phyloP scores from a whole-genome alignment of 2,888 invertebrate species.

The Sminthurinus aureus region DNA sequence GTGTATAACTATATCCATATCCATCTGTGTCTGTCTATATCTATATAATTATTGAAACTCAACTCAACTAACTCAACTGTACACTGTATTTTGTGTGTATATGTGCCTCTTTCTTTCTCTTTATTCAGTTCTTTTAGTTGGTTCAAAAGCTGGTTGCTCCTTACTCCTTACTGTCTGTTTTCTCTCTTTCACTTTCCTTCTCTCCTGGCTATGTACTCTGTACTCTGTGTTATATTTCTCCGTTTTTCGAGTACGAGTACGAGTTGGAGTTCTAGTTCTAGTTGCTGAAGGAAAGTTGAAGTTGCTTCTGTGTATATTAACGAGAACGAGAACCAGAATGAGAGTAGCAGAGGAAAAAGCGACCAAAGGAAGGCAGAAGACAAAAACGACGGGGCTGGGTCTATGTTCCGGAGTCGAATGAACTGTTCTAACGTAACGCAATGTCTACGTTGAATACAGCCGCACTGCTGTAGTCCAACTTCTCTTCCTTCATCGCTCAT shows the following conservation, averaged over 20 bases:
- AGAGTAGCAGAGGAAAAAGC: constrained; percentile 17
- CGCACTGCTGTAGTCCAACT: constrained; percentile 37
- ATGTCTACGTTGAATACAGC: constrained; percentile 38
- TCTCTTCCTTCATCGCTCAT: constrained; percentile 31
- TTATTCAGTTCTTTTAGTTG: not conserved
- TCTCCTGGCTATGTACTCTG: not conserved
- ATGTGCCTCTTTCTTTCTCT: not conserved
- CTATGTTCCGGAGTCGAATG: constrained; percentile 42
- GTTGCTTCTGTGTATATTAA: constrained; percentile 4
- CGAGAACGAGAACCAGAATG: constrained; percentile 6
- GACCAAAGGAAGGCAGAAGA: constrained; percentile 37
- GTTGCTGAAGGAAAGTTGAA: not conserved
- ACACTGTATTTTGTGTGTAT: not conserved
- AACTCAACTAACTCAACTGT: too few relatives aligned
- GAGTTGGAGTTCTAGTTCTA: not conserved
- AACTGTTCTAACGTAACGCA: constrained; percentile 30
- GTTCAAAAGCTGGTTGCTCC: not conserved
- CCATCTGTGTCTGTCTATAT: not conserved
- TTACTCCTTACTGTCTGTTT: not conserved
- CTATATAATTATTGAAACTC: not conserved
- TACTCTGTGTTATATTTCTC: not conserved
- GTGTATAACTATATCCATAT: not conserved
- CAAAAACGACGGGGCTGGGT: constrained; percentile 45
- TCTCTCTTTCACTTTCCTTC: not conserved
- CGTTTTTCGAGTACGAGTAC: too few relatives aligned